A percentile compares a stretch with the other conserved stretches of the same genome.
These are phyloP conservation scores for Diadromus collaris DNA, from an alignment of 2,888 invertebrate genomes.

Conservation along the genomic window DNA sequence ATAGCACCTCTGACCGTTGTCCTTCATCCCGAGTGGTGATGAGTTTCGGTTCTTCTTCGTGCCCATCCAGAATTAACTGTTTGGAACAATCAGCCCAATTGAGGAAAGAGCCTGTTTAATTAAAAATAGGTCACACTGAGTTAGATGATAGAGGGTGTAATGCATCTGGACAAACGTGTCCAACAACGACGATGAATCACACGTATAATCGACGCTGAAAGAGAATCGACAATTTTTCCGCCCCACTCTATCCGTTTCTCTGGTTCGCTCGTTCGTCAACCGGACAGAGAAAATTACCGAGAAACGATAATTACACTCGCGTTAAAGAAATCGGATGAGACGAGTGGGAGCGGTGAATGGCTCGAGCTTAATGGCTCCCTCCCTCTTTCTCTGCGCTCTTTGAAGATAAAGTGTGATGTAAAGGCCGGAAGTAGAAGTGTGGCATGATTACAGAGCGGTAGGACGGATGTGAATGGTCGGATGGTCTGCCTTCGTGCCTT, in stretches of 20 bases:
- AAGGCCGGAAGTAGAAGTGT: constrained; percentile 68
- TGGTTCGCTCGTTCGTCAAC: constrained; percentile 46
- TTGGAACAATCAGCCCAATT: too few species aligned
- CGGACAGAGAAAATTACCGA: constrained; percentile 56
- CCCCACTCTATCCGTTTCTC: constrained; percentile 32
- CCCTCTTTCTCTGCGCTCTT: constrained; percentile 54
- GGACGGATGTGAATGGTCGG: constrained; percentile 48
- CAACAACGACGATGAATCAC: constrained; percentile 44
- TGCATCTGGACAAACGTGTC: constrained; percentile 22
- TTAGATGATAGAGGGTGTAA: not conserved
- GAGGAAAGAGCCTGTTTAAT: not conserved
- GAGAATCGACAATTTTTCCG: constrained; percentile 55
- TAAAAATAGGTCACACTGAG: not conserved
- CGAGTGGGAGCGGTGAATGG: constrained; percentile 37
- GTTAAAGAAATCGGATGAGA: constrained; percentile 59
- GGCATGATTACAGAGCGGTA: constrained; percentile 68
- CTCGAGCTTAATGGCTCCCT: constrained; percentile 51
- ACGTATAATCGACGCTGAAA: constrained; percentile 49
- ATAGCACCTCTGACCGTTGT: not conserved
- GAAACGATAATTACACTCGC: constrained; percentile 60
- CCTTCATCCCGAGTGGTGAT: not conserved
- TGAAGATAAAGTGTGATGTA: constrained; percentile 66
- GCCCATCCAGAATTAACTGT: too few species aligned
- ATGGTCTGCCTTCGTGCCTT: constrained; percentile 37
- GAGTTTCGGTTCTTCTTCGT: not conserved